Percentiles rank a stretch among this genome's conserved stretches.
Evolutionary conservation across 2,888 invertebrate genomes (phyloP).

Genomic region (Athalia rosae): DNA sequence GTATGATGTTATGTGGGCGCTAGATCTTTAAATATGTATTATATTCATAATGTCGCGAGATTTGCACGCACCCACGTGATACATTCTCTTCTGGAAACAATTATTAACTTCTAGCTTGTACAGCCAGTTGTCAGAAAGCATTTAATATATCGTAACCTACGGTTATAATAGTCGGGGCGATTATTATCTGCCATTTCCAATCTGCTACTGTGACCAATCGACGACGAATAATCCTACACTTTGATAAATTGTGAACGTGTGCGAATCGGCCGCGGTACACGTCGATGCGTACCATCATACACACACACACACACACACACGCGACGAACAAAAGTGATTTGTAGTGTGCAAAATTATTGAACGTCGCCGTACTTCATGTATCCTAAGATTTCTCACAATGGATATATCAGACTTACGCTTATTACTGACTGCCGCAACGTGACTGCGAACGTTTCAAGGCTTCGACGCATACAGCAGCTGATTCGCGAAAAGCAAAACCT

Average conservation of each 20-base stretch:
- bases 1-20: too few species aligned
- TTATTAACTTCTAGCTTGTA: slow-evolving; percentile 6
- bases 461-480: not conserved
- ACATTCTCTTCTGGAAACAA: not conserved
- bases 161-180: slow-evolving; percentile 6
- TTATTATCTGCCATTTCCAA: slow-evolving; percentile 16
- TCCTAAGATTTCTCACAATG: too few species aligned
- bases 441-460: not conserved
- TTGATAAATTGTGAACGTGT: not conserved
- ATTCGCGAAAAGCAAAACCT: not conserved
- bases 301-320: too few species aligned
- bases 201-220: slow-evolving; percentile 31
- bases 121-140: slow-evolving; percentile 28
- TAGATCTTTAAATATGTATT: too few species aligned
- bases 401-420: too few species aligned
- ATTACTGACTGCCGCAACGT: too few species aligned
- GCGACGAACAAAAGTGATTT: too few species aligned
- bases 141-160: slow-evolving; percentile 29
- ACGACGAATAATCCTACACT: not conserved
- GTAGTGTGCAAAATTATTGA: too few species aligned
- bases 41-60: not conserved
- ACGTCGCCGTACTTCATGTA: too few species aligned
- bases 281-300: not conserved
- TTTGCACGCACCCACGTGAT: not conserved
- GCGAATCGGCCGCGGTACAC: not conserved